A percentile compares a stretch with the other conserved stretches of the same genome.
Evolutionary conservation across 1,140 invertebrate genomes (phyloP).

Genomic region (Helicoverpa armigera): DNA sequence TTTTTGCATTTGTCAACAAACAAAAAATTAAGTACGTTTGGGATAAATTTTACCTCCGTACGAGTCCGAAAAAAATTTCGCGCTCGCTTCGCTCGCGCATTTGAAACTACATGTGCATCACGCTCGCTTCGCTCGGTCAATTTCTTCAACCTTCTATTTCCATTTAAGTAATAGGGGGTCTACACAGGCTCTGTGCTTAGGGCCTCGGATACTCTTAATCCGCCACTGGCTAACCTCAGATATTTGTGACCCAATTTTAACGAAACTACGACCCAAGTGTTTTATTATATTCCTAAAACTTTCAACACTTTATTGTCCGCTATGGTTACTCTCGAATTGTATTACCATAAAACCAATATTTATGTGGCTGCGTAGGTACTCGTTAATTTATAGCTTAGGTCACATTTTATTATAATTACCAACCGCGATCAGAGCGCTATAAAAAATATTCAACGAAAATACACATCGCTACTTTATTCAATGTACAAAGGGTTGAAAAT

Average conservation of each 20-base stretch:
- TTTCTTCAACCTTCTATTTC: no score
- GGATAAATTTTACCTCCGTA: no score
- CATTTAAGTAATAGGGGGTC: no score
- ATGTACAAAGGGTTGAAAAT: neutral
- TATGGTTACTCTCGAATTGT: slow-evolving; percentile 18
- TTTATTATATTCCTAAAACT: slow-evolving; percentile 44
- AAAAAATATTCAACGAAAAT: slow-evolving; percentile 31
- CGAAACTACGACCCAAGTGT: slow-evolving; percentile 36
- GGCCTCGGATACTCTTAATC: no score
- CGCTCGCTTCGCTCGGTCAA: no score
- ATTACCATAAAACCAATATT: slow-evolving; percentile 37
- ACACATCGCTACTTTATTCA: neutral
- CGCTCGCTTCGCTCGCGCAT: no score
- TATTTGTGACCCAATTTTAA: slow-evolving; percentile 49
- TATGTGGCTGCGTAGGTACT: neutral
- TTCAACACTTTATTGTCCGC: slow-evolving; percentile 39
- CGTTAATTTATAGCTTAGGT: neutral
- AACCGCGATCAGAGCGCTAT: neutral
- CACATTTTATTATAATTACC: neutral
- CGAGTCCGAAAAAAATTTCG: no score
- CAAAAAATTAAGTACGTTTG: no score
- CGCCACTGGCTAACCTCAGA: slow-evolving; percentile 45
- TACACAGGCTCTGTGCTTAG: no score
- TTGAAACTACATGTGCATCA: no score
- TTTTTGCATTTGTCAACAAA: no score